Conservation (phyloP, 1,140 invertebrate genomes). For the Ditylenchus dipsaci region DNA sequence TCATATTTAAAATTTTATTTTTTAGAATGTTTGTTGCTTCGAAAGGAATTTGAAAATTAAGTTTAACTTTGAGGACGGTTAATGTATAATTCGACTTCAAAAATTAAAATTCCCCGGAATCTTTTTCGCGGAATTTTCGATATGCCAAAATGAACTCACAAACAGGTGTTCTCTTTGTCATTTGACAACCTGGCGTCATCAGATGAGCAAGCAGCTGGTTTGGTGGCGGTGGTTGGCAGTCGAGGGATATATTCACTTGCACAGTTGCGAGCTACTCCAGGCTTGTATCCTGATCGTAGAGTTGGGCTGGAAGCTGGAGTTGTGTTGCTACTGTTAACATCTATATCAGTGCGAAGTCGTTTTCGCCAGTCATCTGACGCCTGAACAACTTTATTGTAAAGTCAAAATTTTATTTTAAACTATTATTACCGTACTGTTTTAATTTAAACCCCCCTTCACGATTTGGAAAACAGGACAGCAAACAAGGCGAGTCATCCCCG, state of each 20-base stretch:
- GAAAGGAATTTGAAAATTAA: no score
- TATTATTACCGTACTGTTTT: background rate
- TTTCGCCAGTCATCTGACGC: slow-evolving; percentile 2
- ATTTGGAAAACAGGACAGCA: no score
- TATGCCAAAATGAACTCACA: no score
- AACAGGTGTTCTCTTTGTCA: background rate
- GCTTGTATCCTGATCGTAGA: background rate
- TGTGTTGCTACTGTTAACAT: background rate
- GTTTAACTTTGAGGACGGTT: no score
- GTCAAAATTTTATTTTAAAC: background rate
- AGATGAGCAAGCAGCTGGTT: background rate
- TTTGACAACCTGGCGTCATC: background rate
- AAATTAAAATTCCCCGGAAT: no score
- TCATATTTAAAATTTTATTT: no score
- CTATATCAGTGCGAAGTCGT: background rate
- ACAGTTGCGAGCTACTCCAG: background rate
- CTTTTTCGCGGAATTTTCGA: no score
- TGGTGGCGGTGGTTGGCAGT: background rate
- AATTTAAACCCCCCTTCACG: background rate
- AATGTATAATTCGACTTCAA: no score
- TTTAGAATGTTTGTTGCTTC: no score
- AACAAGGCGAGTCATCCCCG: no score
- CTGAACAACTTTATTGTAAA: background rate
- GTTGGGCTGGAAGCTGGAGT: background rate
- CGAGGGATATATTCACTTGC: background rate